Base-by-base conservation (phyloP, 2,797 vertebrate genomes). In the Coccyzus lansbergi region DNA sequence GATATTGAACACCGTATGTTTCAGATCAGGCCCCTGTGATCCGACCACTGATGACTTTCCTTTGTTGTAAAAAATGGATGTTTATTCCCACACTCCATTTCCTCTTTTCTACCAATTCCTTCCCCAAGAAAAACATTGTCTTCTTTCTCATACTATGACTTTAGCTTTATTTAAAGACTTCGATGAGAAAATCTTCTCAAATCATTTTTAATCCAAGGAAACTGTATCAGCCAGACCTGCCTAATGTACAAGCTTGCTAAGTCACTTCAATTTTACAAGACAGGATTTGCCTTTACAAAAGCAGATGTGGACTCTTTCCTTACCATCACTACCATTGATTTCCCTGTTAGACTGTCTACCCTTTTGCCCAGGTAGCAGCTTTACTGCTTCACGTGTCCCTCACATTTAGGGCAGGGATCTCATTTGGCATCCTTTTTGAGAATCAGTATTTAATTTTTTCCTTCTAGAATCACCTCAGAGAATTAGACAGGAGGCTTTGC, bases 1-100 rank as follows among this genome's bases (percentile, higher is more conserved):
- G 34, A 53, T 2, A 46, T 33, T 18, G 36, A 86, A 82, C 9
- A 28, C 8, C 0, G 0, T 14, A 1, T n/a, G 24, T 56, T 86
- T 76, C 31, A 69, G 22, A 44, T 26, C 42, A 55, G 33, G 42
- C 6, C 34, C 6, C 64, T 34, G 24, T 53, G 52, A 72, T 40
- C 42, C 42, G 29, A 64, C 28, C 71, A 55, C 28, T 42, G 48
- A 28, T 38, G 12, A 44, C 33, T 82, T 60, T 21, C 22, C 52
- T 74, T 80, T 59, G 25, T 68, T 80, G 42, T n/a, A 75, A 60
- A 86, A 88, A 40, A 5, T 10, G 7, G 10, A 52, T 26, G 8
- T n/a, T 59, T 78, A 82, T 64, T 75, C 46, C 36, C 38, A 71
- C 34, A 29, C 81, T 81, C 28, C 9, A 6, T 83, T 88, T 74